phyloP scores from a whole-genome alignment of 2,113 vertebrate genomes.

The Rallus limicola region DNA sequence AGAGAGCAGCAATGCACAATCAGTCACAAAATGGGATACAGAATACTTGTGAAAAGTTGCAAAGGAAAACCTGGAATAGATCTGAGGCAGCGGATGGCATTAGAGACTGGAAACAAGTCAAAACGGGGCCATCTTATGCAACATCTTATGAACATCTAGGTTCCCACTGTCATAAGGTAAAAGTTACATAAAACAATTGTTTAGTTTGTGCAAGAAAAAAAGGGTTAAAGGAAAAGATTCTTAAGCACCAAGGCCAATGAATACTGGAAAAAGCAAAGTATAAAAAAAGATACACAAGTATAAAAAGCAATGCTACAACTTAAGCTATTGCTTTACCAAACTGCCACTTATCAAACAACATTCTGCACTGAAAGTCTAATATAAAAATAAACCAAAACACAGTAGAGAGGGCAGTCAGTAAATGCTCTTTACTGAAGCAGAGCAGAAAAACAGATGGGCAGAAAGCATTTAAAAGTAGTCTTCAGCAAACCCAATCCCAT shows the following conservation, averaged over 20 bases:
- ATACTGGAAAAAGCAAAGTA: not conserved
- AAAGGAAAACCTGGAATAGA: not conserved
- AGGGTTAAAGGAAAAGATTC: not conserved
- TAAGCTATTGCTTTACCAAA: not conserved
- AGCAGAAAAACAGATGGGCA: not conserved
- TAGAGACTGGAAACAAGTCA: not conserved
- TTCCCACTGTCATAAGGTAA: not conserved
- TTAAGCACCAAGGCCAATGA: not conserved
- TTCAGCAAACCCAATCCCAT: not conserved
- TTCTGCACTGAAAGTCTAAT: not conserved
- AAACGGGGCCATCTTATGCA: not conserved
- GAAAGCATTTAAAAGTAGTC: not conserved
- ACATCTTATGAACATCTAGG: no score
- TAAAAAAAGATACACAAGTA: not conserved
- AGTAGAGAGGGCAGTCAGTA: not conserved
- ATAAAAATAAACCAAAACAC: not conserved
- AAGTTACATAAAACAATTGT: not conserved
- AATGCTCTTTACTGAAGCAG: not conserved
- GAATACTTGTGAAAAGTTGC: not conserved
- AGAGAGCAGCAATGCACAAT: not conserved
- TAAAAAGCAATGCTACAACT: not conserved
- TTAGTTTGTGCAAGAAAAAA: not conserved
- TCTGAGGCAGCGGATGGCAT: not conserved
- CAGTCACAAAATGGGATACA: not conserved
- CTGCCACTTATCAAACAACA: not conserved